Conservation (phyloP, 2,888 invertebrate species). For the Dryomyza anilis region DNA sequence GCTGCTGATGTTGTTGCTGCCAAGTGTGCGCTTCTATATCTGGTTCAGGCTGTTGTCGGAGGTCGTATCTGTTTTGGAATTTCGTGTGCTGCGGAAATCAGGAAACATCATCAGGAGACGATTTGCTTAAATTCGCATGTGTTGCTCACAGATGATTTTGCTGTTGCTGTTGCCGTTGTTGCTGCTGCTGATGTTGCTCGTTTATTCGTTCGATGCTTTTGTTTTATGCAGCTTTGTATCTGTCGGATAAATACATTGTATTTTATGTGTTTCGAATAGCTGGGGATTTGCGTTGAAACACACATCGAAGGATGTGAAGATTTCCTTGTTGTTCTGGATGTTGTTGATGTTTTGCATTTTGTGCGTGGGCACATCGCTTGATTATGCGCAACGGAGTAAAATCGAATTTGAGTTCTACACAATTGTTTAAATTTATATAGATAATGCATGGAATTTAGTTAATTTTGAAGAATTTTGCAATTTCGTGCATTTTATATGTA, state of each 20-base stretch:
- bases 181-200: background rate
- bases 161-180: background rate
- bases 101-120: constrained; percentile 10
- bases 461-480: too few species aligned
- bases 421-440: background rate
- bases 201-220: too few species aligned
- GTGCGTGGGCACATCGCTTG: background rate
- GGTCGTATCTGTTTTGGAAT: background rate
- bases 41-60: background rate
- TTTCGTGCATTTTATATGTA: too few species aligned
- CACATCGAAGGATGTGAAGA: background rate
- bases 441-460: too few species aligned
- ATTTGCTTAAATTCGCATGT: constrained; percentile 13
- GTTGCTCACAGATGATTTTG: background rate
- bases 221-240: background rate
- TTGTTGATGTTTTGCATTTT: background rate
- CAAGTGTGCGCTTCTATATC: background rate
- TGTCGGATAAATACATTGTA: background rate
- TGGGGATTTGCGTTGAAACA: background rate
- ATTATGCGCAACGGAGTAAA: background rate
- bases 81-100: constrained; percentile 9
- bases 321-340: background rate
- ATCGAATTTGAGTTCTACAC: background rate
- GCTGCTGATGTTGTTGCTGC: constrained; percentile 1
- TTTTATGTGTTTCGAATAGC: background rate